Evolutionary conservation across 2,113 vertebrate species (phyloP), one percentile per base, ranked within the genome.

Genomic region (Lamprotornis superbus): DNA sequence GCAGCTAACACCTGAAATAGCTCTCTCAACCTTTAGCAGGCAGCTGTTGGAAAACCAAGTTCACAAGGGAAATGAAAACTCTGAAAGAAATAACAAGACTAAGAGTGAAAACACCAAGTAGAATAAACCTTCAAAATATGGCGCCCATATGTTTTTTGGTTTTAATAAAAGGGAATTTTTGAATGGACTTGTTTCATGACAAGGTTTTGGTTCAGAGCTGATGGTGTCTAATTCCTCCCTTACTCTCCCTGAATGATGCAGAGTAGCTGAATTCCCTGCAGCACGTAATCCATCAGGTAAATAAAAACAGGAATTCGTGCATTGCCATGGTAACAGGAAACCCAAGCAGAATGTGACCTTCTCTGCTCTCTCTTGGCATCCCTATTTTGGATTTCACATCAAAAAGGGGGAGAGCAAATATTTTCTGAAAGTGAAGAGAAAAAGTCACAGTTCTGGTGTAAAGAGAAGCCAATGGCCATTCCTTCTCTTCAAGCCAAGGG

Each of bases 211-310:
- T 56, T 89, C 52, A 69, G 83, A 46, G 44, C 40, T 89, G 65
- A 40, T 19, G 55, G 40, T 53, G 50, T 71, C 64, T 42, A 47
- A 67, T 42, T 81, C 68, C 47, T 92, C 39, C 52, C 71, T 81
- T 40, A 25, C 25, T 40, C 83, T 49, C 64, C 73, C 76, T 68
- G 76, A 89, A 49, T 3, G 73, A 93, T 42, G 76, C 76, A 75
- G 90, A 91, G 81, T 14, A 83, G 75, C 56, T 83, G 68, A 90
- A 33, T 74, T 78, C 90, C 93, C 86, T n/a, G 44, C 25, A 92
- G 93, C 90, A 63, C 3, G 1, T 81, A 78, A 96, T 92, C 90
- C 76, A 82, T 60, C 95, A 96, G 90, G 95, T 95, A 97, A 96
- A 96, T 87, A 96, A 96, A 92, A 71, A 95, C 52, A 68, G 79